Evolutionary conservation across 2,797 vertebrate species (phyloP), one percentile per base, ranked within the genome.

Genomic region (Darevskia nairensis): DNA sequence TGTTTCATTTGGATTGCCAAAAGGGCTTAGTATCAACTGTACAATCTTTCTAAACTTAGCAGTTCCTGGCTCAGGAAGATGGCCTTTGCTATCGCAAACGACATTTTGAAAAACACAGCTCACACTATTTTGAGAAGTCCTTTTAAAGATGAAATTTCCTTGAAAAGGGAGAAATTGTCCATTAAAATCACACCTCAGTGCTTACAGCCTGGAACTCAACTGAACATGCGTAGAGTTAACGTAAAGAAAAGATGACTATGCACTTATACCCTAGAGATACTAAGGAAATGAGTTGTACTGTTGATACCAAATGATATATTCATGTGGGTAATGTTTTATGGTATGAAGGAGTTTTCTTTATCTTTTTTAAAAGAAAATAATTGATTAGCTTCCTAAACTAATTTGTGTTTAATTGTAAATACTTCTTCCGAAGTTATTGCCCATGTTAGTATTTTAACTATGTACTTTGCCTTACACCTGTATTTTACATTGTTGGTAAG

Each of bases 1-100:
- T 86, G 78, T 78, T 94, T 80, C 10, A 81, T 44, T 95, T 93
- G 87, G 91, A 95, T 96, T 96, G 94, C 96, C 97, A 96, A 90
- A 97, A 97, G 97, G 97, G 97, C 97, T 97, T 90, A 39, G 19
- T 96, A 80, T 95, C 94, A 95, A 87, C 92, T 94, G 88, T 96
- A 97, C 96, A 95, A 89, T 96, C 96, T 96, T 94, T 94, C 92
- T 94, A 91, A 89, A 96, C 89, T 90, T 95, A 94, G 76, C 92
- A 93, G 88, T 95, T 95, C 94, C 95, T 96, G 96, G 94, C 97
- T 97, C 97, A 97, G 97, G 96, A 97, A 94, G 94, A 95, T 93
- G 91, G 92, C 95, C 94, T 96, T 96, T 92, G 93, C 93, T 96
- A 15, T 92, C 95, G 50, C 50, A 55, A 96, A 94, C 95, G 94